Base-by-base conservation (phyloP, 1,140 invertebrate genomes). In the Drosophila mojavensis region DNA sequence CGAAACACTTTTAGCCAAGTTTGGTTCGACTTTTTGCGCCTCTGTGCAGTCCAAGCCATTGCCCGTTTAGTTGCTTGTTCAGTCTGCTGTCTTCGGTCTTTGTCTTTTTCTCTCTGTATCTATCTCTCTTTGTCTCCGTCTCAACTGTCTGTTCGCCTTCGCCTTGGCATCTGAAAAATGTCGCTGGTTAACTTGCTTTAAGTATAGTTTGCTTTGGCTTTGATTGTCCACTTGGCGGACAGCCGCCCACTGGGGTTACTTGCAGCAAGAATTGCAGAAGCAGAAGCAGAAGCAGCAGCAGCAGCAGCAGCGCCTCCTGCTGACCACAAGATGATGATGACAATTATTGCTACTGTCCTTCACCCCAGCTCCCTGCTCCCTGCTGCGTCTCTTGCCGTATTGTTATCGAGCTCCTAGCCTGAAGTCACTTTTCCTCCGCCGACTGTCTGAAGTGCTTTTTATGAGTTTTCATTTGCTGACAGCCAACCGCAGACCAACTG, bases 101-200 rank as follows among this genome's bases (percentile, higher is more conserved):
- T 33, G 41, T 59, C 62, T 39, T 39, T 26, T 0, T 39, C 39
- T 58, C 39, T 58, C 28, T 28, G 10, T 50, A 10, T 10, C 20
- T n/a, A 13, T 43, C 5, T 9, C 26, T 13, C 28, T 30, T 17
- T 17, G 17, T 17, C 17, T 17, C 17, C 17, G 17, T 17, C 17
- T 17, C 17, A 36, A 41, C 17, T 64, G 30, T 61, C 61, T 60
- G 58, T 13, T 83, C 70, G 51, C 82, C 50, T 70, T 68, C 64
- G 73, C 53, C 65, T 69, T 73, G 83, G 83, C 84, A 88, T 88
- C 77, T 88, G 65, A 89, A 88, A 88, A 88, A 88, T 88, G 83
- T 88, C 79, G 83, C 83, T 83, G 84, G 83, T 83, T 88, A 89
- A 88, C 83, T 88, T 88, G 83, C 83, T 89, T 88, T 88, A 81